Evolutionary conservation across 2,888 invertebrate genomes (phyloP), one percentile per base, ranked within the genome.

Genomic region (Epirrhoe alternata): DNA sequence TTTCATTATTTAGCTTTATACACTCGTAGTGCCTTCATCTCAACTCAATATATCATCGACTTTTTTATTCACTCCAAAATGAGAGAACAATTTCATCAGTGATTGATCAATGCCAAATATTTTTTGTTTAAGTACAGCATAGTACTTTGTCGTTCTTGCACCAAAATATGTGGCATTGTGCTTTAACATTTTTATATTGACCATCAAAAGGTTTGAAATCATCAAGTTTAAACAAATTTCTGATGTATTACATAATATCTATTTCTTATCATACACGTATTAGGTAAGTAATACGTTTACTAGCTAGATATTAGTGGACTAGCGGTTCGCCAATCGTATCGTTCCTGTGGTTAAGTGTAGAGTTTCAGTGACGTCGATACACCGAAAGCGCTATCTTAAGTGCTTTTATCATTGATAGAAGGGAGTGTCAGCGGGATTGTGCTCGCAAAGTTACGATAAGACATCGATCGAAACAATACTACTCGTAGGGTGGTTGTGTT

Each of bases 361-460:
- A 74, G 71, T 80, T 81, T 79, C 75, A 66, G 59, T 83, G 83
- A 84, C 80, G 83, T 84, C 81, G 85, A 59, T 52, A 51, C 24
- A 70, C 68, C 71, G 66, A 73, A 70, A 74, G 74, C 81, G 68
- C 51, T 51, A 88, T 86, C 86, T 90, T 82, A 79, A 89, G 87
- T 86, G 86, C 73, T 83, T 85, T 86, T 88, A 89, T 86, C 86
- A 75, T 31, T 68, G 88, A 89, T 89, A 89, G 77, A 79, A 80
- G 33, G 49, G 45, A 10, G 45, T 77, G 80, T 80, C 79, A 80
- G 76, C 77, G 73, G 80, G 78, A 82, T 83, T 82, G 77, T 80
- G 73, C 75, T 71, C 64, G 76, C 80, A 74, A 78, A 74, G 79
- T 80, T 79, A 72, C 70, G 79, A 79, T 84, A 83, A 78, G 66